phyloP scores from a whole-genome alignment of 2,888 invertebrate genomes.

The Rotaria macrura region DNA sequence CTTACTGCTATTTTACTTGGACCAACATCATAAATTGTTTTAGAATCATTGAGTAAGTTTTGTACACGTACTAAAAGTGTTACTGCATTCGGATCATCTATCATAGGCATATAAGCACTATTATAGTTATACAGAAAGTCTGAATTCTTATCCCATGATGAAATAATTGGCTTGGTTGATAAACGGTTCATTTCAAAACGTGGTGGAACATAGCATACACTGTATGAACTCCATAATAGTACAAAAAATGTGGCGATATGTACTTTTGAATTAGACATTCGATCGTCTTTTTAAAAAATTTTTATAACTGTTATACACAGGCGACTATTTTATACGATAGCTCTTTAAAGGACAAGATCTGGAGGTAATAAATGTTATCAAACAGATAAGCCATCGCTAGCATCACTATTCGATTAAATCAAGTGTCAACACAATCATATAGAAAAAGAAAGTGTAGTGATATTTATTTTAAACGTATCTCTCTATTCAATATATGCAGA shows the following conservation, averaged over 20 bases:
- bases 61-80: not conserved
- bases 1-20: conserved; percentile 6
- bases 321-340: not conserved
- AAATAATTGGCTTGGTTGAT: not conserved
- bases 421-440: too few relatives aligned
- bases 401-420: not conserved
- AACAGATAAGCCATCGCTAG: not conserved
- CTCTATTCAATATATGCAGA: not conserved
- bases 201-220: not conserved
- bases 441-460: too few relatives aligned
- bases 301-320: not conserved
- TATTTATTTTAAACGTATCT: not conserved
- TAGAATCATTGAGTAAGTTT: not conserved
- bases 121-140: conserved; percentile 12
- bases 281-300: not conserved
- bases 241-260: not conserved
- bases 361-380: not conserved
- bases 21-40: not conserved
- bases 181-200: not conserved
- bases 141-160: not conserved
- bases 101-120: conserved; percentile 4
- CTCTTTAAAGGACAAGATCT: not conserved
- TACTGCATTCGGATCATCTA: not conserved
- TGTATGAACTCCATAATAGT: not conserved
- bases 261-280: not conserved